Percentiles rank a stretch among this genome's conserved stretches.
phyloP scores from a whole-genome alignment of 2,888 invertebrate genomes.

The Drymonia ruficornis region DNA sequence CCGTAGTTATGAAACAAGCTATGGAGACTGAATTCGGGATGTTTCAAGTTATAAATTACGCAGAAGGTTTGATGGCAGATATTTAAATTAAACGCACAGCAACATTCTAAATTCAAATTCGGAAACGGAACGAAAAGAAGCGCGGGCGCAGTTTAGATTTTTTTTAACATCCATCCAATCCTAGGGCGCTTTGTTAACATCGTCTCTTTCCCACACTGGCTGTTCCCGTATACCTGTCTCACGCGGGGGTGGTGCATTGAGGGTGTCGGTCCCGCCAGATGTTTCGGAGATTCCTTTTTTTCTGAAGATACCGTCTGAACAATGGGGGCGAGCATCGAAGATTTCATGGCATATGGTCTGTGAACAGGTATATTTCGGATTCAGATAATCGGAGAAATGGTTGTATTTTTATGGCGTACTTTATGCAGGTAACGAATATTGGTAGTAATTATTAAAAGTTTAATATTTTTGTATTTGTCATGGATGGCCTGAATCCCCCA shows the following conservation, averaged over 20 bases:
- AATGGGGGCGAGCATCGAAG: conserved; percentile 52
- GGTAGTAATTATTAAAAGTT: conserved; percentile 19
- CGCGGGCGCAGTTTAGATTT: conserved; percentile 57
- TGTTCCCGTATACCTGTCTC: conserved; percentile 36
- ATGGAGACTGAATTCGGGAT: too few relatives aligned
- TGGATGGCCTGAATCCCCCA: too few relatives aligned
- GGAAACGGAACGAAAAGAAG: conserved; percentile 60
- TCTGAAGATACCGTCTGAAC: conserved; percentile 55
- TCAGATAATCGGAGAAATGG: conserved; percentile 7
- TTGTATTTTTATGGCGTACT: neutral
- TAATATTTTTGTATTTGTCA: conserved; percentile 7
- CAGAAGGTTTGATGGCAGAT: too few relatives aligned
- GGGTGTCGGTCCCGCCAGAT: conserved; percentile 65
- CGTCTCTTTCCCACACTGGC: neutral
- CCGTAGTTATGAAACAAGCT: too few relatives aligned
- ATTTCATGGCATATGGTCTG: conserved; percentile 44
- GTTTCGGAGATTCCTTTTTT: conserved; percentile 52
- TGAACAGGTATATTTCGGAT: conserved; percentile 47
- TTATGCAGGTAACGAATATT: neutral
- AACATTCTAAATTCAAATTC: conserved; percentile 25
- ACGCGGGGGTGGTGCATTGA: conserved; percentile 47
- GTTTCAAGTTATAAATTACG: too few relatives aligned
- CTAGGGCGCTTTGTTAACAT: conserved; percentile 39
- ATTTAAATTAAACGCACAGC: neutral
- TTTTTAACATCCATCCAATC: conserved; percentile 29